A percentile compares a stretch with the other conserved stretches of the same genome.
Conservation (phyloP, 2,888 invertebrate species). For the Phlogophora meticulosa region DNA sequence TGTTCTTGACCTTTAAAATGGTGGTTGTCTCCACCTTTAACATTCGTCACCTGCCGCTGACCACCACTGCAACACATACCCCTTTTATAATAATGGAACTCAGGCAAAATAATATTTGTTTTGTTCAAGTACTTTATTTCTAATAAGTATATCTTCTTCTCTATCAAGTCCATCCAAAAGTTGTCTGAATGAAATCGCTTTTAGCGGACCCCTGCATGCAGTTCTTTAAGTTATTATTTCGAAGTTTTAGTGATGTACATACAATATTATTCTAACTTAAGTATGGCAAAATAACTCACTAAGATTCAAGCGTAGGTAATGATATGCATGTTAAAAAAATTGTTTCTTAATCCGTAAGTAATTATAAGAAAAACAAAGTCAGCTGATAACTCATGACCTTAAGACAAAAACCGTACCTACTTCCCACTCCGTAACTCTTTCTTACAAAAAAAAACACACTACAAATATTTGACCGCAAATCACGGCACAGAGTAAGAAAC, state of each 20-base stretch:
- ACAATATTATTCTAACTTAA: too few species aligned
- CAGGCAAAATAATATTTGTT: not conserved
- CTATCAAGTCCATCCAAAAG: too few species aligned
- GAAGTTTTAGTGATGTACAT: too few species aligned
- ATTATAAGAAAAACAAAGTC: constrained; percentile 10
- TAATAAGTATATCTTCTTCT: too few species aligned
- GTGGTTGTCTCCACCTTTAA: not conserved
- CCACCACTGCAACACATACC: not conserved
- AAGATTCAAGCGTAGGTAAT: constrained; percentile 30
- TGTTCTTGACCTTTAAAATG: constrained; percentile 10
- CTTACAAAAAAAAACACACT: constrained; percentile 16
- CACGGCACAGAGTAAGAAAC: constrained; percentile 19
- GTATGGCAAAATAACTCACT: not conserved
- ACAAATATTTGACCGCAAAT: constrained; percentile 31
- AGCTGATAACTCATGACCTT: constrained; percentile 39
- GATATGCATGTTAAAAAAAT: constrained; percentile 21
- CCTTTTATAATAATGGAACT: not conserved
- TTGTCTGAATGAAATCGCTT: too few species aligned
- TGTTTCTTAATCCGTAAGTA: constrained; percentile 17
- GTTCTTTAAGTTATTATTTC: too few species aligned
- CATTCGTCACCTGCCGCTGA: not conserved
- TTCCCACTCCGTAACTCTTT: constrained; percentile 41
- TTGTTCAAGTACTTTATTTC: not conserved
- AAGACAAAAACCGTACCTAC: constrained; percentile 1
- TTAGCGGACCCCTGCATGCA: too few species aligned